Evolutionary conservation across 2,113 vertebrate species (phyloP).

Genomic region (Calidris pugnax): DNA sequence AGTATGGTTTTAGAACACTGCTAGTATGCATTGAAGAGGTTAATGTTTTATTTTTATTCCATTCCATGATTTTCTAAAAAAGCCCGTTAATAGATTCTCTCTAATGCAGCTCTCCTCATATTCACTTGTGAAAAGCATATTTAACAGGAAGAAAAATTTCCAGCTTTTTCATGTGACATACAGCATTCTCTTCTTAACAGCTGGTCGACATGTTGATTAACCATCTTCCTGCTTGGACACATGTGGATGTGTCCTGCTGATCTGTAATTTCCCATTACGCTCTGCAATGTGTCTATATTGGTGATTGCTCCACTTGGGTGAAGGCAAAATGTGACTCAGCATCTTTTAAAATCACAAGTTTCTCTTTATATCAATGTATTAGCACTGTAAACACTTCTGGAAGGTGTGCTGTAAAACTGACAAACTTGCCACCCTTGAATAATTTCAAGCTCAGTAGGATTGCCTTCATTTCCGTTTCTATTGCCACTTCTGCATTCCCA

Average conservation of each 20-base stretch:
- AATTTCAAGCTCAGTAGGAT: neutral
- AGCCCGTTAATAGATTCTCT: neutral
- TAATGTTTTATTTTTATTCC: neutral
- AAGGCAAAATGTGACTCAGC: conserved; percentile 9
- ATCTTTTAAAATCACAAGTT: neutral
- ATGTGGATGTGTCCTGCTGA: neutral
- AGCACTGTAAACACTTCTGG: neutral
- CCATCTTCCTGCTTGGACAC: neutral
- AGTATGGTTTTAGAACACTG: neutral
- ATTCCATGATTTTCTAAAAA: neutral
- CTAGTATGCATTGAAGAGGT: neutral
- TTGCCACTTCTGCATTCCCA: neutral
- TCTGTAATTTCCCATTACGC: neutral
- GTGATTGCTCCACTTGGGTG: neutral
- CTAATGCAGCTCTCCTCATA: neutral
- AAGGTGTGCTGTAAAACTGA: neutral
- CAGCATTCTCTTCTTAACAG: neutral
- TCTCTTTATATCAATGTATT: neutral
- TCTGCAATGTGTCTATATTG: neutral
- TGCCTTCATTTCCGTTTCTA: neutral
- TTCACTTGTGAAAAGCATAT: neutral
- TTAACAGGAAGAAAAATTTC: neutral
- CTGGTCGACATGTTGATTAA: neutral
- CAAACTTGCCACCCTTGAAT: conserved; percentile 9
- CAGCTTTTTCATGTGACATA: neutral